phyloP scores from a whole-genome alignment of 53 echinoderm and acorn worm genomes.

The Zoroaster sp. region DNA sequence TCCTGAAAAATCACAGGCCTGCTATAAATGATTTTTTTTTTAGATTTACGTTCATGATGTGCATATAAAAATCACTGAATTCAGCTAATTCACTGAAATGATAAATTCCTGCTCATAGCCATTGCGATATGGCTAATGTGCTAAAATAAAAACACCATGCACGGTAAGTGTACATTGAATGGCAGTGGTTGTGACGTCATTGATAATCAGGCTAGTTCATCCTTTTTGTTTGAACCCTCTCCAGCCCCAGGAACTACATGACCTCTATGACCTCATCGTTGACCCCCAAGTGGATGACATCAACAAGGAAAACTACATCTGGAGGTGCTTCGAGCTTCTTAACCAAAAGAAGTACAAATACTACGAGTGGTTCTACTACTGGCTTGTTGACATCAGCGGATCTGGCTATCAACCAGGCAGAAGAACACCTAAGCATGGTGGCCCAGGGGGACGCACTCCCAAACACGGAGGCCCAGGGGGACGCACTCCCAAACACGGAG shows the following conservation, averaged over 20 bases:
- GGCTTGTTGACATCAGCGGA: neutral
- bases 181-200: neutral
- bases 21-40: no score
- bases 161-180: neutral
- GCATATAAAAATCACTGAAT: no score
- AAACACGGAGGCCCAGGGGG: neutral
- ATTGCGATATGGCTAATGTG: no score
- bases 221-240: neutral
- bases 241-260: neutral
- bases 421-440: neutral
- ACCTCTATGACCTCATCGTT: neutral
- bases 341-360: neutral
- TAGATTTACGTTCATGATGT: no score
- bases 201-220: neutral
- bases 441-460: constrained; percentile 11
- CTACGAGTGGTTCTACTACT: constrained; percentile 5
- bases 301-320: constrained; percentile 21
- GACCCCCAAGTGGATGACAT: neutral
- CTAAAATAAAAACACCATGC: no score
- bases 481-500: neutral
- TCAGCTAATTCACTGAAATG: no score
- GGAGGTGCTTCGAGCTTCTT: neutral
- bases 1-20: no score
- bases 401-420: neutral
- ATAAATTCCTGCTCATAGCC: no score